Percentiles rank a stretch among this genome's conserved stretches.
Conservation (phyloP, 2,888 invertebrate genomes). For the Zaprionus bogoriensis region DNA sequence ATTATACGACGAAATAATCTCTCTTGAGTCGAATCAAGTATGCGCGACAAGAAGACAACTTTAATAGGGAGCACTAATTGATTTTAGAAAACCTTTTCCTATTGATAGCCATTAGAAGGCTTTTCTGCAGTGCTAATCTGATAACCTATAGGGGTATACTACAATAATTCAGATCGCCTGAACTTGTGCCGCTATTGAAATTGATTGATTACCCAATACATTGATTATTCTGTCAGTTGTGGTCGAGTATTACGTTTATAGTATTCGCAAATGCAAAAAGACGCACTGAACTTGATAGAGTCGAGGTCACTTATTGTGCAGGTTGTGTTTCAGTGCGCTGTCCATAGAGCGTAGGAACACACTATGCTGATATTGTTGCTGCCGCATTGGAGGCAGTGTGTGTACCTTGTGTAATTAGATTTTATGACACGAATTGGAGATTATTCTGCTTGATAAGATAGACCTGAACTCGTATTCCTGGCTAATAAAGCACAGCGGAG, state of each 20-base stretch:
- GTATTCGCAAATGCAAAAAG: neutral
- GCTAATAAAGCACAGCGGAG: neutral
- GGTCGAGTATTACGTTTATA: neutral
- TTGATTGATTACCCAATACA: neutral
- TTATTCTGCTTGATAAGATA: constrained; percentile 11
- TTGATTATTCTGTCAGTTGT: neutral
- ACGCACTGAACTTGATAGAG: neutral
- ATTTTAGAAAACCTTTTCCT: neutral
- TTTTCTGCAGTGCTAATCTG: no score
- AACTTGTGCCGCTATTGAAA: neutral
- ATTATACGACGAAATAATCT: constrained; percentile 6
- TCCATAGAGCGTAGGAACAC: no score
- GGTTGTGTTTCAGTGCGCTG: neutral
- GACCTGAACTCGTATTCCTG: neutral
- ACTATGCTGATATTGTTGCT: no score
- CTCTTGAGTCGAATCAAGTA: neutral
- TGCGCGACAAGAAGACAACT: constrained; percentile 3
- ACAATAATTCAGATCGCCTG: no score
- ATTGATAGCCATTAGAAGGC: no score
- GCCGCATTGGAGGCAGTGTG: neutral
- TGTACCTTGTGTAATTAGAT: constrained; percentile 9
- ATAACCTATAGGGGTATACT: no score
- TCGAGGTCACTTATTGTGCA: neutral
- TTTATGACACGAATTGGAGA: constrained; percentile 10
- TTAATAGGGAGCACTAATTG: neutral